Base-by-base conservation (phyloP, 2,113 vertebrate genomes). In the Phalacrocorax brasilianus region DNA sequence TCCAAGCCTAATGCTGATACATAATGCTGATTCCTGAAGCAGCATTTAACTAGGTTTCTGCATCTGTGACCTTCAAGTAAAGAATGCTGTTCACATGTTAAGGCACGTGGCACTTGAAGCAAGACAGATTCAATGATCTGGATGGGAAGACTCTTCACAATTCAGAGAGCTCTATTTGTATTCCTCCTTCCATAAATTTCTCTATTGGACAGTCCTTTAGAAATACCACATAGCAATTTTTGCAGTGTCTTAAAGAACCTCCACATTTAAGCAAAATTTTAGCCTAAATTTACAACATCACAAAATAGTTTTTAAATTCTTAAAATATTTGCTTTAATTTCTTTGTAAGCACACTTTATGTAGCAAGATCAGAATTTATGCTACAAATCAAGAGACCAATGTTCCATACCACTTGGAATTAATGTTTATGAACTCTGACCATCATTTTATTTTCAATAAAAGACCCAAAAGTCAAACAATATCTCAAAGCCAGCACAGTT, bases 11-110 rank as follows among this genome's bases (percentile, higher is more conserved):
- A 96, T 83, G 91, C 93, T 38, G 66, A 82, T 35, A 26, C 2
- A 28, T 82, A 93, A 95, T 28, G 84, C 89, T n/a, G 72, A 92
- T 88, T 96, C 78, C 88, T 95, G 87, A 91, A 96, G 88, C 88
- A 86, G 93, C 90, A 61, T 63, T 88, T 92, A 95, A 94, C 85
- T 75, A 74, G 75, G 79, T 77, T 96, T 95, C 84, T 94, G 93
- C 84, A 88, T 88, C 90, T 89, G 72, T 95, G 95, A 93, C 88
- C 95, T 91, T 90, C 78, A 88, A 76, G 89, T 33, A 83, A 70
- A 85, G 85, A 94, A 90, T 18, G 67, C 50, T 59, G 30, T 80
- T 88, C 95, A 94, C 85, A 33, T 78, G 88, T 58, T 52, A 24
- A 80, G 72, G 82, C 92, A 95, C 7, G 19, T 78, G 78, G 85